Base-by-base conservation (phyloP, 2,113 vertebrate species). In the Cyprinodon brontotheroides region DNA sequence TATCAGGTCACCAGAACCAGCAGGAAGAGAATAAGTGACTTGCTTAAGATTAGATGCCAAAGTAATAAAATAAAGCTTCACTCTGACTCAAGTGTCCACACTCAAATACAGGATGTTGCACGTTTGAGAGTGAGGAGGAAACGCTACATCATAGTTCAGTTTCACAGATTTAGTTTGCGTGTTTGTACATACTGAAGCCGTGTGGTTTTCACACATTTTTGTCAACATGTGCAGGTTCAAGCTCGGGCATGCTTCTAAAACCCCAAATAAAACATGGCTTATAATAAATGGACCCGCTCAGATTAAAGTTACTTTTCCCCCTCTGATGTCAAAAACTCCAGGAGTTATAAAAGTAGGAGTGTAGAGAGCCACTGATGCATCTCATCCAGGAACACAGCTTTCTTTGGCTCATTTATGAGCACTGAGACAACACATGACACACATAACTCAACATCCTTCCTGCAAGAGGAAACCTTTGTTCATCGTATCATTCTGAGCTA, bases 361-460 rank as follows among this genome's bases (percentile, higher is more conserved):
- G 15, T 53, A 53, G 48, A 6, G 57, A 68, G 71, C 53, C 72
- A 45, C 70, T 70, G 41, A 73, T 15, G 63, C 15, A 80, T 37
- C 75, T 71, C 63, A 74, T 70, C 78, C 77, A 78, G 76, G 82
- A 70, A 86, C 40, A 78, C 29, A 69, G 64, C 22, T 73, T 77
- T 60, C 65, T 60, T 66, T 74, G 71, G 45, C 73, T 60, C 80
- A 48, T 79, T 87, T 87, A 74, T 83, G 84, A 77, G 75, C 78
- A 22, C 8, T 79, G 78, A 85, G 71, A 45, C 43, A 45, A 45
- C 41, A 41, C 73, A 77, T 47, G 83, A 41, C 84, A 87, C 85
- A 89, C 85, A 87, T 68, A 2, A 87, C 72, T 88, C 81, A 75
- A 90, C 80, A 84, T 91, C 88, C 90, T 91, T 92, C 92, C 92